Evolutionary conservation across 2,888 invertebrate genomes (phyloP), one percentile per base, ranked within the genome.

Genomic region (Zaprionus obscuricornis): DNA sequence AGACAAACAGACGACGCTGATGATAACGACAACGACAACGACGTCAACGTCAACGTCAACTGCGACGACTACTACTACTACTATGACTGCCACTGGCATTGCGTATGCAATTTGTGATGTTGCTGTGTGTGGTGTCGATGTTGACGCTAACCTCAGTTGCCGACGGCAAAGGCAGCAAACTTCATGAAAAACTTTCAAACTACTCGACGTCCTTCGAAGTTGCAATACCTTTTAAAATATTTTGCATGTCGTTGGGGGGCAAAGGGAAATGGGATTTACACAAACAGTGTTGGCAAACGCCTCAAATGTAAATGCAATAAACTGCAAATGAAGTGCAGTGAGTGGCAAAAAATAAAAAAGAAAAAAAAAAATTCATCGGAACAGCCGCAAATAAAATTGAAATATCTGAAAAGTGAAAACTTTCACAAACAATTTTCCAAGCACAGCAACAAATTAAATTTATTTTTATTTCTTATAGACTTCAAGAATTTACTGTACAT

Each of bases 131-230:
- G n/a, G n/a, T n/a, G n/a, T n/a, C n/a, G n/a, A n/a, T n/a, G n/a
- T n/a, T n/a, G n/a, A n/a, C n/a, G n/a, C n/a, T n/a, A n/a, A n/a
- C n/a, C n/a, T n/a, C n/a, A n/a, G n/a, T n/a, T n/a, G 34, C 8
- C 42, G 10, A 18, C 24, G 36, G n/a, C 29, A 6, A 7, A 29
- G 37, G 64, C 66, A 52, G 58, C 47, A 59, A 66, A 66, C 73
- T 72, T 72, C 66, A 55, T 49, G 24, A 27, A 6, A 26, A 45
- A 26, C 17, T 57, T 62, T 43, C 55, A 59, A 78, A 74, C 52
- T 40, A 74, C 52, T 40, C 40, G 18, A 51, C 79, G 79, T 70
- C 79, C 75, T 79, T 75, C 57, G 57, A 50, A 60, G 59, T 75
- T 83, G 50, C 66, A 59, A 74, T 83, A 66, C 42, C 57, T 34